Evolutionary conservation across 2,888 invertebrate genomes (phyloP).

Genomic region (Ectemnius lituratus): DNA sequence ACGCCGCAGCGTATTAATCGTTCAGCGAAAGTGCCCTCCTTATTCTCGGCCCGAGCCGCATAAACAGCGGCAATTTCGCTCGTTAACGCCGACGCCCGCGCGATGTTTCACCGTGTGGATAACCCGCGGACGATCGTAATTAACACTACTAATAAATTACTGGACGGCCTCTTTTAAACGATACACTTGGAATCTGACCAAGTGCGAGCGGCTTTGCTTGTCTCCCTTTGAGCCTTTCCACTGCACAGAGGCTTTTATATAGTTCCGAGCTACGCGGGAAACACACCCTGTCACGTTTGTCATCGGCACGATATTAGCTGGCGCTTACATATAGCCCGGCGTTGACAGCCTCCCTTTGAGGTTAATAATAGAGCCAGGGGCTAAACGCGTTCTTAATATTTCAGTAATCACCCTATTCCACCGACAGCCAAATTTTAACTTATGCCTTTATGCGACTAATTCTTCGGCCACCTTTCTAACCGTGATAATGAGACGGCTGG

Average conservation of each 20-base stretch:
- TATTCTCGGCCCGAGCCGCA: constrained; percentile 3
- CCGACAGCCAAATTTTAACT: constrained; percentile 23
- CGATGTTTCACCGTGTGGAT: neutral
- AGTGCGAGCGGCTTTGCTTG: constrained; percentile 1
- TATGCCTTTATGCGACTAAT: constrained; percentile 9
- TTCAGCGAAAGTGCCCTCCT: neutral
- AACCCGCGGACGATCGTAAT: constrained; percentile 16
- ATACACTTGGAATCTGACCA: constrained; percentile 25
- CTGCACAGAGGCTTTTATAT: constrained; percentile 27
- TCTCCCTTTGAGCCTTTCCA: constrained; percentile 39
- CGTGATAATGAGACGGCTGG: neutral
- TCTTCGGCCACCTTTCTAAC: constrained; percentile 15
- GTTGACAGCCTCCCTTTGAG: constrained; percentile 67
- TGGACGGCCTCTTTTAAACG: neutral
- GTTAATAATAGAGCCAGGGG: constrained; percentile 66
- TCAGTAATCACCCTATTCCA: constrained; percentile 45
- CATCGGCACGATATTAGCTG: constrained; percentile 69
- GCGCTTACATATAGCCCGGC: constrained; percentile 66
- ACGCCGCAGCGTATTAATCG: neutral
- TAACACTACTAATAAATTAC: constrained; percentile 29
- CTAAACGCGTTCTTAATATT: constrained; percentile 68
- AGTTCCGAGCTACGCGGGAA: constrained; percentile 54
- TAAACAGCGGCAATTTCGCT: neutral
- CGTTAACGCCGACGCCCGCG: neutral
- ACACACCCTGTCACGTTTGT: constrained; percentile 66